Percentiles rank a stretch among this genome's conserved stretches.
phyloP scores from a whole-genome alignment of 1,140 invertebrate species.

The Episyrphus balteatus region DNA sequence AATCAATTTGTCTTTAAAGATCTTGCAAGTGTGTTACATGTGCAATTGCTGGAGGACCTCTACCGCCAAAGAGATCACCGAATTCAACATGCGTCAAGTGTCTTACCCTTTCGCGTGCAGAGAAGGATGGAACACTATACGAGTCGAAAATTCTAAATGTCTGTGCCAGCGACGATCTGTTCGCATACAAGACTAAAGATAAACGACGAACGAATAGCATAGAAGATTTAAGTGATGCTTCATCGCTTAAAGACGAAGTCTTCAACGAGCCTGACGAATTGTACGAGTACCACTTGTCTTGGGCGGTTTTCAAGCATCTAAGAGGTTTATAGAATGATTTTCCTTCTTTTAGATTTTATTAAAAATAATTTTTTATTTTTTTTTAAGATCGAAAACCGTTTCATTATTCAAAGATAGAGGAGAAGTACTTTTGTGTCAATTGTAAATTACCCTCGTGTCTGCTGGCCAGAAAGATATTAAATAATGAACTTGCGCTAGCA shows the following conservation, averaged over 20 bases:
- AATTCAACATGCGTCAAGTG: conserved; percentile 27
- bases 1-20: conserved; percentile 10
- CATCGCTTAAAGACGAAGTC: conserved; percentile 6
- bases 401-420: conserved; percentile 21
- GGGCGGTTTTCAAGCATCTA: conserved; percentile 29
- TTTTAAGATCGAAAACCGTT: conserved; percentile 22
- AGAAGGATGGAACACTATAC: conserved; percentile 30
- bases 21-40: conserved; percentile 35
- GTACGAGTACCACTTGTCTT: conserved; percentile 31
- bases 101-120: conserved; percentile 29
- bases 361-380: background rate
- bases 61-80: conserved; percentile 16
- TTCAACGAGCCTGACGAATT: conserved; percentile 9
- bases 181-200: background rate
- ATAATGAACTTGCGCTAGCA: conserved; percentile 27
- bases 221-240: conserved; percentile 15
- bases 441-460: conserved; percentile 27
- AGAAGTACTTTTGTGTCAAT: conserved; percentile 27
- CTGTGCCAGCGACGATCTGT: conserved; percentile 21
- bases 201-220: background rate
- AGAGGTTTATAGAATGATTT: conserved; percentile 5
- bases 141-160: conserved; percentile 34
- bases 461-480: conserved; percentile 28
- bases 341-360: background rate
- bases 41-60: conserved; percentile 31